Base-by-base conservation (phyloP, 2,797 vertebrate species). In the Enoplosus armatus region DNA sequence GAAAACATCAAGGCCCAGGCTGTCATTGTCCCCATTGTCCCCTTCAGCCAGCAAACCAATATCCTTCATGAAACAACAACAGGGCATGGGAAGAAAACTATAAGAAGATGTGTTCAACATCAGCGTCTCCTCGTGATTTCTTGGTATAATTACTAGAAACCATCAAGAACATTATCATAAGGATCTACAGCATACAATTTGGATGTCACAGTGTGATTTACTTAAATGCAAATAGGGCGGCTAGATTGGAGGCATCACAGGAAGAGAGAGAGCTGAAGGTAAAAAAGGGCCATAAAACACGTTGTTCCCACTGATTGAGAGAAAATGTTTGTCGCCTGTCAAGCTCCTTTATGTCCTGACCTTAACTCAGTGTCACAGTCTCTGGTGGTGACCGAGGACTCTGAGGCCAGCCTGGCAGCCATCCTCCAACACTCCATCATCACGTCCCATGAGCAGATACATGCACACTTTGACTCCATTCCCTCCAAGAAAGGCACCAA, bases 11-110 rank as follows among this genome's bases (percentile, higher is more conserved):
- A 93, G 76, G 95, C 96, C 24, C 95, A 97, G 88, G 95, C 95
- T 12, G 94, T 96, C 83, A 93, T 96, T 26, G 93, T 97, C 29
- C 96, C 96, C 59, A 96, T 96, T 31, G 95, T 95, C 26, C 95
- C 95, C 2, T 97, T 96, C 90, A 96, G 80, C 90, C 96, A 96
- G 67, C 95, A 95, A 86, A 96, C 92, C 65, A 96, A 96, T 96
- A 95, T 95, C 94, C 94, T 95, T 87, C 33, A 26, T 24, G 22
- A 60, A 56, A 27, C 1, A 6, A 27, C 1, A 6, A 5, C 16
- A 9, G 3, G 27, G 9, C 8, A 18, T 29, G 1, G 2, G 26
- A 39, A 24, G 11, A 22, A 5, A 37, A 50, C 11, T 26, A 35
- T 18, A 11, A 51, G 22, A 31, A 20, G 10, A n/a, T 54, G 26